Evolutionary conservation across 2,888 invertebrate species (phyloP).

Genomic region (Pardosa pseudoannulata): DNA sequence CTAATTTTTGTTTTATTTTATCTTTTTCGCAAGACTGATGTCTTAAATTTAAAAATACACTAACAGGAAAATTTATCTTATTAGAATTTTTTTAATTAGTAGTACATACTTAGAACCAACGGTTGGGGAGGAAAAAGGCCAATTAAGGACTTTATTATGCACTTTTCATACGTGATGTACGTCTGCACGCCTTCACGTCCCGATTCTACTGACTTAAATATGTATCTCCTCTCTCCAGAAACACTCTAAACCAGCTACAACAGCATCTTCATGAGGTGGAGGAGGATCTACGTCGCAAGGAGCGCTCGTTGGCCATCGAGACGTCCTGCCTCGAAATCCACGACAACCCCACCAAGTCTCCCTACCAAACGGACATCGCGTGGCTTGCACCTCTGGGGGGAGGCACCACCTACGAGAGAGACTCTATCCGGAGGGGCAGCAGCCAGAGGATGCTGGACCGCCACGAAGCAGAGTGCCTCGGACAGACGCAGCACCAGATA

Average conservation of each 20-base stretch:
- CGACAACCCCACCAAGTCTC: conserved; percentile 38
- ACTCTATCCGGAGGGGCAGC: conserved; percentile 18
- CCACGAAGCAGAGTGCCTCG: conserved; percentile 11
- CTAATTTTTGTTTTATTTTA: too few relatives aligned
- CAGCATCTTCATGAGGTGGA: conserved; percentile 65
- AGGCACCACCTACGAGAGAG: conserved; percentile 6
- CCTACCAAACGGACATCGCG: conserved; percentile 55
- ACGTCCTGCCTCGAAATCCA: conserved; percentile 47
- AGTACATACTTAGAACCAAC: too few relatives aligned
- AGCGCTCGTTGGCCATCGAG: conserved; percentile 56
- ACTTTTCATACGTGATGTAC: too few relatives aligned
- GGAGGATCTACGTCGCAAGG: conserved; percentile 59
- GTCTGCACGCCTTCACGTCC: too few relatives aligned
- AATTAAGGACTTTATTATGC: too few relatives aligned
- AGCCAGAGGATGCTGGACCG: conserved; percentile 29
- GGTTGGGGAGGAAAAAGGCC: too few relatives aligned
- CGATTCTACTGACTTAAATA: too few relatives aligned
- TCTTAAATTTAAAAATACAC: too few relatives aligned
- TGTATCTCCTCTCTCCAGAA: conserved; percentile 31
- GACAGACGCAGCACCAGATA: not conserved
- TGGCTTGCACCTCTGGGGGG: conserved; percentile 59
- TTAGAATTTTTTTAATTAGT: too few relatives aligned
- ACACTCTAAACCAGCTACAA: conserved; percentile 55
- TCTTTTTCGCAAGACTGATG: too few relatives aligned
- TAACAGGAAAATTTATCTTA: too few relatives aligned